Evolutionary conservation across 2,888 invertebrate species (phyloP), one percentile per base, ranked within the genome.

Genomic region (Dolichomitus sp.): DNA sequence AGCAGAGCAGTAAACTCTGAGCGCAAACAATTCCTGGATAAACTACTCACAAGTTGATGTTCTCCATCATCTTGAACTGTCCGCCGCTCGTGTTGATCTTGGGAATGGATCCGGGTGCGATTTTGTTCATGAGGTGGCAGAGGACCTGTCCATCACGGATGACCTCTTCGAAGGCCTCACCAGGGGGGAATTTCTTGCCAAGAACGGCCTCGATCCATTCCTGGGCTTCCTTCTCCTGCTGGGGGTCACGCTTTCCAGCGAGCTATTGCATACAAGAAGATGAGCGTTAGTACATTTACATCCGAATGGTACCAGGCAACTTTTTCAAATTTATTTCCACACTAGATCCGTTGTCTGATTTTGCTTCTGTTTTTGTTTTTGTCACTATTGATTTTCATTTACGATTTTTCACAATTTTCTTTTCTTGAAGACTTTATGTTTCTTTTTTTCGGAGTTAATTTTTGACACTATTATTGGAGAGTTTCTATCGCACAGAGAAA

Each of bases 51-150:
- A 96, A 95, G 95, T 98, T 98, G 94, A 99, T 98, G 95, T 99
- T 99, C 94, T 99, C 99, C 99, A 99, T 99, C 97, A 99, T 97
- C 94, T 99, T 99, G 96, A 99, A 99, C 93, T 99, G 99, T 93
- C 99, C 99, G 89, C 99, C 99, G 65, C 97, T 96, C 88, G 97
- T 96, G 95, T 99, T 99, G 95, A 99, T 97, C 94, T 99, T 99
- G 92, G 96, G 92, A 84, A 99, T 95, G 85, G 97, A 95, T 90
- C 98, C 98, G 65, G 99, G 99, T 87, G 96, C 95, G 89, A 99
- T 94, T 94, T 97, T 98, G 96, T 99, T 99, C 95, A 99, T 98
- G 90, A 99, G 94, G 92, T 97, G 97, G 95, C 99, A 99, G 86
- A 99, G 96, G 84, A 99, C 96, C 87, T 97, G 97, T 80, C 99